Evolutionary conservation across 2,113 vertebrate genomes (phyloP).

Genomic region (Gobio gobio): DNA sequence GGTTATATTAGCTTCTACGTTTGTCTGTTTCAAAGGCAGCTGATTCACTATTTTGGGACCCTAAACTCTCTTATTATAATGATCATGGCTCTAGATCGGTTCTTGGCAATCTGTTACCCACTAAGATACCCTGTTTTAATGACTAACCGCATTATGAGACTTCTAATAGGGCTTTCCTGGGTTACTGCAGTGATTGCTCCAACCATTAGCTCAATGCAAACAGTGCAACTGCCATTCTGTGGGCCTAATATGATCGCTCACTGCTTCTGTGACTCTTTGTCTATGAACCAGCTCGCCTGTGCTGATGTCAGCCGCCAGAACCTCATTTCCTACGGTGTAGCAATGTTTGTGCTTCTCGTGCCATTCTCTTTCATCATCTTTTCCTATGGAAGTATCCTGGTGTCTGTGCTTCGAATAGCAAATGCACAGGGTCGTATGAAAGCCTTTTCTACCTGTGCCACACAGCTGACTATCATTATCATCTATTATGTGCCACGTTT

Average conservation of each 20-base stretch:
- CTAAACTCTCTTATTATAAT: constrained; percentile 65
- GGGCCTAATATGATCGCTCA: constrained; percentile 56
- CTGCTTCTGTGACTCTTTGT: constrained; percentile 53
- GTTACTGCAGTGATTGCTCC: constrained; percentile 46
- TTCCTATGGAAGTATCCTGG: constrained; percentile 59
- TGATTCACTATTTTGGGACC: constrained; percentile 64
- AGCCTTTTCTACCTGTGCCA: constrained; percentile 62
- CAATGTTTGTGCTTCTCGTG: constrained; percentile 58
- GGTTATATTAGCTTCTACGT: constrained; percentile 55
- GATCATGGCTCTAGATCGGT: constrained; percentile 63
- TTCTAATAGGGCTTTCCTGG: constrained; percentile 56
- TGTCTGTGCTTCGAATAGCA: constrained; percentile 58
- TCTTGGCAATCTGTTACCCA: constrained; percentile 62
- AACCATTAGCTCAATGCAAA: constrained; percentile 1
- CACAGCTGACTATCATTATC: constrained; percentile 59
- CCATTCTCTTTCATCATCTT: constrained; percentile 61
- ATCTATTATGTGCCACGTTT: constrained; percentile 61
- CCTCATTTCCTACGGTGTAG: not conserved
- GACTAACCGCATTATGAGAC: constrained; percentile 51
- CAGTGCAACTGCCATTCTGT: constrained; percentile 53
- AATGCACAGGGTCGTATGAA: constrained; percentile 56
- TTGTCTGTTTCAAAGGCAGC: constrained; percentile 61
- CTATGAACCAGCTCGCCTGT: constrained; percentile 50
- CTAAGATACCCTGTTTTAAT: constrained; percentile 60
- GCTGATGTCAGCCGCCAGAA: not conserved